Evolutionary conservation across 2,797 vertebrate genomes (phyloP).

Genomic region (Hypotaenidia philippensis): DNA sequence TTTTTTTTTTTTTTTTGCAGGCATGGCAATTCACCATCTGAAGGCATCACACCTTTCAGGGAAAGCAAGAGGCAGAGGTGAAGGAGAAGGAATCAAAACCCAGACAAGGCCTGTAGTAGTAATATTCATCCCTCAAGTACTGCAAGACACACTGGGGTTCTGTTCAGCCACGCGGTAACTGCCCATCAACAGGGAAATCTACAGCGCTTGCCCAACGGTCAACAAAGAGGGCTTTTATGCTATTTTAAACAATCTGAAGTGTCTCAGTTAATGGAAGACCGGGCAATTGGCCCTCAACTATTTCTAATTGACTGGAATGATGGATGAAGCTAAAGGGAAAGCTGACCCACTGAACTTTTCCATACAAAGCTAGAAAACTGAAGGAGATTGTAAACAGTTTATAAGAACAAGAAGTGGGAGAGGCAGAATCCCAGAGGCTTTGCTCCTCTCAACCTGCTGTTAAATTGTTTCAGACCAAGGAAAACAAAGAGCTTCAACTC

Average conservation of each 20-base stretch:
- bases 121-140: neutral
- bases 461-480: neutral
- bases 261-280: slow-evolving; percentile 74
- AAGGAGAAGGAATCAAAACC: slow-evolving; percentile 60
- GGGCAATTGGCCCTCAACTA: slow-evolving; percentile 67
- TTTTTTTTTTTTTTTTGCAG: neutral
- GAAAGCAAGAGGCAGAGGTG: slow-evolving; percentile 47
- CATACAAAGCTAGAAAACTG: slow-evolving; percentile 52
- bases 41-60: slow-evolving; percentile 56
- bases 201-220: slow-evolving; percentile 40
- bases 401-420: slow-evolving; percentile 46
- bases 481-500: slow-evolving; percentile 55
- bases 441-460: slow-evolving; percentile 68
- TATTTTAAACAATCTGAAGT: slow-evolving; percentile 68
- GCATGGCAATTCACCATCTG: slow-evolving; percentile 30
- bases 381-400: slow-evolving; percentile 56
- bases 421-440: slow-evolving; percentile 73
- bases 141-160: slow-evolving; percentile 10
- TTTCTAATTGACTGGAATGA: slow-evolving; percentile 76
- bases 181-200: slow-evolving; percentile 70
- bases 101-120: slow-evolving; percentile 18
- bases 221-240: slow-evolving; percentile 70
- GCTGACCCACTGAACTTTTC: slow-evolving; percentile 70
- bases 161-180: slow-evolving; percentile 72
- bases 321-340: slow-evolving; percentile 66